Evolutionary conservation across 2,113 vertebrate species (phyloP).

Genomic region (Pitta sordida): DNA sequence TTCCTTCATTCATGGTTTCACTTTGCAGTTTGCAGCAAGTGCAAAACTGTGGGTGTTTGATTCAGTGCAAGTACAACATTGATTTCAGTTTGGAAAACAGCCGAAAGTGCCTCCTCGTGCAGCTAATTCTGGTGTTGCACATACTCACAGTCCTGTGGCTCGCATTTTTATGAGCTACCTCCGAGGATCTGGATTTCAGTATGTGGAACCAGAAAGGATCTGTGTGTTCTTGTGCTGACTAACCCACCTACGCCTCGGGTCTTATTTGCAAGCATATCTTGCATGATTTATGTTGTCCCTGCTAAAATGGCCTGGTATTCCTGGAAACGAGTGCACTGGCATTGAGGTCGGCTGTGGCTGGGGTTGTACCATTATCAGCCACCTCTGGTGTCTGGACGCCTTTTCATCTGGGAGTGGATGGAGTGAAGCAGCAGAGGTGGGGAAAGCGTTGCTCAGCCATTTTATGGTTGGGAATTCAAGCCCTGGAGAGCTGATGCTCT

Average conservation of each 20-base stretch:
- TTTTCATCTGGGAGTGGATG: neutral
- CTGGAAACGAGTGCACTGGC: neutral
- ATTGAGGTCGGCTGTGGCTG: neutral
- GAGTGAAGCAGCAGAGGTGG: neutral
- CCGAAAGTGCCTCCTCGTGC: slow-evolving; percentile 25
- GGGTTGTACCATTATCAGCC: rapidly evolving
- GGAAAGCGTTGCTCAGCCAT: neutral
- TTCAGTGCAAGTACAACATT: slow-evolving; percentile 2
- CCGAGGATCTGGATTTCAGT: neutral
- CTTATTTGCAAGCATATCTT: slow-evolving; percentile 54
- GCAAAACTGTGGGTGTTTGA: neutral
- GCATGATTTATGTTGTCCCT: neutral
- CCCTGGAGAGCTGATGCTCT: neutral
- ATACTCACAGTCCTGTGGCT: neutral
- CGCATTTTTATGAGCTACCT: slow-evolving; percentile 25
- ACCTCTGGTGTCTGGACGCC: neutral
- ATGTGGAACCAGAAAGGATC: neutral
- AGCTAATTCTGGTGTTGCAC: slow-evolving; percentile 19
- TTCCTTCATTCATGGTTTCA: slow-evolving; percentile 6
- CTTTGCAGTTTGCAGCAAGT: neutral
- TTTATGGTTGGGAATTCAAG: neutral
- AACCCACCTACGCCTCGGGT: slow-evolving; percentile 18
- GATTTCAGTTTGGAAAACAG: neutral
- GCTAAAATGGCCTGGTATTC: neutral
- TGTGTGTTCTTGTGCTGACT: slow-evolving; percentile 35